phyloP scores from a whole-genome alignment of 2,113 vertebrate genomes.

The Leptobrachium ailaonicum region DNA sequence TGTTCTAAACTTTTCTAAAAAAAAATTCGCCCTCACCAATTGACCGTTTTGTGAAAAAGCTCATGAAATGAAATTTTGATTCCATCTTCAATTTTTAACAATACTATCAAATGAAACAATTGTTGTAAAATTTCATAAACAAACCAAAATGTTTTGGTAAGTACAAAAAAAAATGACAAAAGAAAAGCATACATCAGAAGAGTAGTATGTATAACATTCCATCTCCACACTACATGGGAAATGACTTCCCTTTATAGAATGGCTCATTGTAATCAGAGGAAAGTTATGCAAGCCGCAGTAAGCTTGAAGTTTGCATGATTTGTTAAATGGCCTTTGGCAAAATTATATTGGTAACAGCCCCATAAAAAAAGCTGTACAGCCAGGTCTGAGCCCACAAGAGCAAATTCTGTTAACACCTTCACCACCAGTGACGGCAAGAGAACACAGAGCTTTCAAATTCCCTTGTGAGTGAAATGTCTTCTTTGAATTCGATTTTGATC shows the following conservation, averaged over 20 bases:
- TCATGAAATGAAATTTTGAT: too few species aligned
- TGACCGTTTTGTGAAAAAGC: too few species aligned
- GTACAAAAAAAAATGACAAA: too few species aligned
- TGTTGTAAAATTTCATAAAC: too few species aligned
- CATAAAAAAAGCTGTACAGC: conserved; percentile 10
- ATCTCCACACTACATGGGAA: neutral
- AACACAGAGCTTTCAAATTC: too few species aligned
- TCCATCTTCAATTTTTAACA: too few species aligned
- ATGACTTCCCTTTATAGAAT: conserved; percentile 8
- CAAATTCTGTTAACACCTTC: conserved; percentile 1
- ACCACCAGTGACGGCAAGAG: neutral
- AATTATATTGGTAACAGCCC: conserved; percentile 5
- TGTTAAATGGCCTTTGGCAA: conserved; percentile 27
- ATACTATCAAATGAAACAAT: too few species aligned
- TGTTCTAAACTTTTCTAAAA: too few species aligned
- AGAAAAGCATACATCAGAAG: neutral
- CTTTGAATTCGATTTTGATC: too few species aligned
- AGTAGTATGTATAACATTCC: neutral
- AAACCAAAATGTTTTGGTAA: too few species aligned
- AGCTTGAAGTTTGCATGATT: conserved; percentile 19
- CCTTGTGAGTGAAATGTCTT: too few species aligned
- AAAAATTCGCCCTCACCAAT: too few species aligned
- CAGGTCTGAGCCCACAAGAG: conserved; percentile 17
- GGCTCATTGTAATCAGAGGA: conserved; percentile 23
- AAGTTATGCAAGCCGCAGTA: conserved; percentile 16